phyloP scores from a whole-genome alignment of 2,113 vertebrate species.

The Blennius ocellaris region DNA sequence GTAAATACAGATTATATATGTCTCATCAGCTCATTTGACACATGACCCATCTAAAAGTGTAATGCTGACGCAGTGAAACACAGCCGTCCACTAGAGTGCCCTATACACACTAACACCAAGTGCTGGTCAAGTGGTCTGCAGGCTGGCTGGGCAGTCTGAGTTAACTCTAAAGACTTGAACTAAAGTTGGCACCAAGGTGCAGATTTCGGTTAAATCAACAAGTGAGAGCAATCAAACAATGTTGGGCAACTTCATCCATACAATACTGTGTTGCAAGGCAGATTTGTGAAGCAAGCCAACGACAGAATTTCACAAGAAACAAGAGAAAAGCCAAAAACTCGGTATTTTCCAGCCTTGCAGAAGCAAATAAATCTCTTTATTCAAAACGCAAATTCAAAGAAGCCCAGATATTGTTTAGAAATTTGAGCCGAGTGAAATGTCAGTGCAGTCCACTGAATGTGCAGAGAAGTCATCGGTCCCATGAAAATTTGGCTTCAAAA shows the following conservation, averaged over 20 bases:
- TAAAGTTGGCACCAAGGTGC: constrained; percentile 48
- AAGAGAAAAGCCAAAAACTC: constrained; percentile 42
- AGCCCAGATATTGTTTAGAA: constrained; percentile 10
- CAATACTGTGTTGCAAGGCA: constrained; percentile 64
- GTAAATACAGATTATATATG: constrained; percentile 72
- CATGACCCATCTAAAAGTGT: constrained; percentile 75
- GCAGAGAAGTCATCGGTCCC: constrained; percentile 10
- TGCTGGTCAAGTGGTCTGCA: constrained; percentile 39
- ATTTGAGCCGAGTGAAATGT: constrained; percentile 29
- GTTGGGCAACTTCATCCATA: constrained; percentile 67
- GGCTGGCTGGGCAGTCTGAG: constrained; percentile 11
- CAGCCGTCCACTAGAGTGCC: constrained; percentile 43
- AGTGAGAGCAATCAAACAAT: constrained; percentile 32
- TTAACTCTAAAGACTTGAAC: constrained; percentile 37
- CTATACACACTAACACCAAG: constrained; percentile 55
- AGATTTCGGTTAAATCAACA: constrained; percentile 46
- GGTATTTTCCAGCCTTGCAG: constrained; percentile 28
- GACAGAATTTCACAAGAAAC: constrained; percentile 70
- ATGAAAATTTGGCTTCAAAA: constrained; percentile 27
- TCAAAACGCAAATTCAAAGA: constrained; percentile 15
- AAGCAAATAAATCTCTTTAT: constrained; percentile 7
- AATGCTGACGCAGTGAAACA: constrained; percentile 73
- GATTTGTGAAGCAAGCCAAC: constrained; percentile 62
- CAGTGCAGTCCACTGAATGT: constrained; percentile 6
- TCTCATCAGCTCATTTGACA: constrained; percentile 70